These are phyloP conservation scores for Typhlomys cinereus DNA, from an alignment of 2,113 vertebrate genomes.

Conservation along the genomic window DNA sequence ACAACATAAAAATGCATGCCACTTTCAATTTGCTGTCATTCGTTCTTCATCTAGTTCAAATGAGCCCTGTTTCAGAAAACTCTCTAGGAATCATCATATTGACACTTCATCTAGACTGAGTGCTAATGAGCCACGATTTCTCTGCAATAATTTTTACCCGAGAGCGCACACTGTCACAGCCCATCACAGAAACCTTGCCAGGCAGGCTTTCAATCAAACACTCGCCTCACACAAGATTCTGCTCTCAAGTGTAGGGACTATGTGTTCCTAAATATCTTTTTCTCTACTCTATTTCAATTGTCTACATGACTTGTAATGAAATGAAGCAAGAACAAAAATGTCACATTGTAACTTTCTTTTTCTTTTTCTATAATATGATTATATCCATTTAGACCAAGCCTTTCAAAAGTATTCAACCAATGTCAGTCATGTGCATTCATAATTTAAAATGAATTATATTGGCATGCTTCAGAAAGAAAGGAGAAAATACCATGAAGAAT, in stretches of 20 bases:
- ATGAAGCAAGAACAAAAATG: constrained; percentile 58
- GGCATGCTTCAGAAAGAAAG: background rate
- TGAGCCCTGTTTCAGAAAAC: constrained; percentile 69
- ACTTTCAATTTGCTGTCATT: constrained; percentile 70
- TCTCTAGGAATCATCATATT: constrained; percentile 68
- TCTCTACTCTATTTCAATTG: constrained; percentile 46
- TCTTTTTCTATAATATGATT: constrained; percentile 56
- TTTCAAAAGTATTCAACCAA: constrained; percentile 25
- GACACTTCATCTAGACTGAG: constrained; percentile 68
- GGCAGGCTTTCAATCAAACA: constrained; percentile 27
- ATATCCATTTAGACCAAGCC: constrained; percentile 4
- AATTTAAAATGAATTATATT: constrained; percentile 8
- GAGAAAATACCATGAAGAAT: background rate
- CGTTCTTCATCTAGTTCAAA: constrained; percentile 72
- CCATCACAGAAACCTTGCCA: constrained; percentile 52
- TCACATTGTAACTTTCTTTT: constrained; percentile 51
- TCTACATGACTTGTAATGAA: constrained; percentile 46
- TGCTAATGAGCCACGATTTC: constrained; percentile 67
- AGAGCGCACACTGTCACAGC: constrained; percentile 54
- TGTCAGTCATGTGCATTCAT: background rate
- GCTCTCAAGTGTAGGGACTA: constrained; percentile 34
- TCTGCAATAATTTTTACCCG: constrained; percentile 62
- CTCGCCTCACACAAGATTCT: background rate
- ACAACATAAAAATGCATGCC: constrained; percentile 65
- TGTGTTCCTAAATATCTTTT: constrained; percentile 57